phyloP scores from a whole-genome alignment of 2,113 vertebrate genomes.

The Percopsis transmontana region DNA sequence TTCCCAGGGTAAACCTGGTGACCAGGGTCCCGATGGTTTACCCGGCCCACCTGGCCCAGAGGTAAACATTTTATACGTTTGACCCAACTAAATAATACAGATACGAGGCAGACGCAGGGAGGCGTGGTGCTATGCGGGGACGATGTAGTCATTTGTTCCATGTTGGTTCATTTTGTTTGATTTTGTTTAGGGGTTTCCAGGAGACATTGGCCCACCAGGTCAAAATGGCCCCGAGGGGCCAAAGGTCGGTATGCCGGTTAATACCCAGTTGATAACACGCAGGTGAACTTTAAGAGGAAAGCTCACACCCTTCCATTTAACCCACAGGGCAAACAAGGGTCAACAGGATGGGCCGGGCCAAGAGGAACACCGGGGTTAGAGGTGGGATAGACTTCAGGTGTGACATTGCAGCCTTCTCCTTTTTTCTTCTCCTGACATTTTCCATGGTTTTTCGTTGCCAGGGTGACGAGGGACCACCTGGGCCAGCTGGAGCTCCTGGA shows the following conservation, averaged over 20 bases:
- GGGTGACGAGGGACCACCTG: slow-evolving; percentile 90
- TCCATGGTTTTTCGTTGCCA: slow-evolving; percentile 51
- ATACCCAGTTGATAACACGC: neutral
- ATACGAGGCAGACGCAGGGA: no score
- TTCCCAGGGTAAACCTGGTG: slow-evolving; percentile 86
- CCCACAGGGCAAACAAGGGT: slow-evolving; percentile 87
- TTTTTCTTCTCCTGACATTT: neutral
- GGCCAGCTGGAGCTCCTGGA: slow-evolving; percentile 85
- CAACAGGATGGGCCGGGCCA: slow-evolving; percentile 89
- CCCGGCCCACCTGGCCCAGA: slow-evolving; percentile 88
- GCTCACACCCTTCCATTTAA: slow-evolving; percentile 14
- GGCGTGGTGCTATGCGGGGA: no score
- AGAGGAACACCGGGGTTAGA: slow-evolving; percentile 85
- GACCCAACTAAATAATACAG: no score
- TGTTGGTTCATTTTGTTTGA: neutral
- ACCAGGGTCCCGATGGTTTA: slow-evolving; percentile 85
- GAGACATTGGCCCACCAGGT: slow-evolving; percentile 93
- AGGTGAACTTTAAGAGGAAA: no score
- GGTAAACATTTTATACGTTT: slow-evolving; percentile 72
- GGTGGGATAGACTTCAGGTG: slow-evolving; percentile 72
- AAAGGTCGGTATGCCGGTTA: slow-evolving; percentile 81
- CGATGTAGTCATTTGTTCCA: neutral
- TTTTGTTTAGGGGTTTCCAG: slow-evolving; percentile 88
- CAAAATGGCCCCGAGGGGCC: slow-evolving; percentile 90
- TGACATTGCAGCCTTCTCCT: neutral